A percentile compares a stretch with the other conserved stretches of the same genome.
Conservation (phyloP, 2,888 invertebrate genomes). For the Cremastinae sp. region DNA sequence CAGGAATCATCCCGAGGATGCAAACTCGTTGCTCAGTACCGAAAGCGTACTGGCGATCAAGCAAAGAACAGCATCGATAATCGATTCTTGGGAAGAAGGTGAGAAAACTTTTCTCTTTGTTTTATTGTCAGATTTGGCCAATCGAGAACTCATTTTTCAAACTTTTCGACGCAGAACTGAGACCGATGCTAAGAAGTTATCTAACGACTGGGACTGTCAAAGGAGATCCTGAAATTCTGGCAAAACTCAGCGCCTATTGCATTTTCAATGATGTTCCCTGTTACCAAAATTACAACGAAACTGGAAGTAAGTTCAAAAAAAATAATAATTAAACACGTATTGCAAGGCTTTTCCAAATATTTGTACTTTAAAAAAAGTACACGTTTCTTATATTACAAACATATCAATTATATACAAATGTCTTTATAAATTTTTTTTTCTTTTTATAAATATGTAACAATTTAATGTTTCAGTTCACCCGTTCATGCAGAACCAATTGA, state of each 20-base stretch:
- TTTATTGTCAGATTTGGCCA: no score
- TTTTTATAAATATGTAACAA: no score
- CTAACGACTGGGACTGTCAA: slow-evolving; percentile 80
- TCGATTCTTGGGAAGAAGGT: slow-evolving; percentile 83
- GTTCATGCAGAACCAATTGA: slow-evolving; percentile 62
- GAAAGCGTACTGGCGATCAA: slow-evolving; percentile 85
- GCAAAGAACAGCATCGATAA: slow-evolving; percentile 82
- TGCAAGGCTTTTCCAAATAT: neutral
- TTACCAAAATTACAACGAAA: slow-evolving; percentile 74
- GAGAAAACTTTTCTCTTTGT: slow-evolving; percentile 33
- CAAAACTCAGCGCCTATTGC: slow-evolving; percentile 82
- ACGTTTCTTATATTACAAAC: neutral
- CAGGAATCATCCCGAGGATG: slow-evolving; percentile 77
- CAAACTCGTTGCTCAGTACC: slow-evolving; percentile 82
- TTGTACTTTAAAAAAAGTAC: neutral
- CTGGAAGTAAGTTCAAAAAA: slow-evolving; percentile 67
- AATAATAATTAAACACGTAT: neutral
- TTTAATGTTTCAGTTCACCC: slow-evolving; percentile 65
- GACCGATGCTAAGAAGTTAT: slow-evolving; percentile 81
- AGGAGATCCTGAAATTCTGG: slow-evolving; percentile 78
- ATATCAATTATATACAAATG: neutral
- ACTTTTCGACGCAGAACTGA: slow-evolving; percentile 73
- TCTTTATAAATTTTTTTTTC: neutral
- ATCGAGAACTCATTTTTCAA: no score
- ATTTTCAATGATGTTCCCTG: slow-evolving; percentile 84